Percentiles rank a stretch among this genome's conserved stretches.
These are phyloP conservation scores for Herminia tarsipennalis DNA, from an alignment of 2,888 invertebrate genomes.

Conservation along the genomic window DNA sequence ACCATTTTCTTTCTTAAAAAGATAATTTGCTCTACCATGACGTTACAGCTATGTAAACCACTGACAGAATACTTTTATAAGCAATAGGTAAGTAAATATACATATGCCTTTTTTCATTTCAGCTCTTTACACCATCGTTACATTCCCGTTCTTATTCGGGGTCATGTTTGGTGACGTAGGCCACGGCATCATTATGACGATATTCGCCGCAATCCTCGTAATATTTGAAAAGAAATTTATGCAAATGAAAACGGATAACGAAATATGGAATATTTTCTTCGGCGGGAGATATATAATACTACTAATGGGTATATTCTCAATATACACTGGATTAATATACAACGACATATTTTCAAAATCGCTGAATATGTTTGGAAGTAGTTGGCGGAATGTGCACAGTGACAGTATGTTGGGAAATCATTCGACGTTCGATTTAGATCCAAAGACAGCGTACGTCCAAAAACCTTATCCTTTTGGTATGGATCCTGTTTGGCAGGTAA, in stretches of 20 bases:
- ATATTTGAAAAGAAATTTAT: conserved; percentile 86
- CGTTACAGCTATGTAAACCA: no score
- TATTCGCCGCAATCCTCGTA: conserved; percentile 88
- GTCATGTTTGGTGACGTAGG: conserved; percentile 93
- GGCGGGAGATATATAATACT: conserved; percentile 90
- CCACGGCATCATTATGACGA: conserved; percentile 89
- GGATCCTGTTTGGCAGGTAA: conserved; percentile 90
- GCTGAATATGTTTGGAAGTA: conserved; percentile 88
- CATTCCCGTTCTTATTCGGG: conserved; percentile 92
- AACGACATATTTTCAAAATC: conserved; percentile 91
- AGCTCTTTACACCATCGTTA: conserved; percentile 90
- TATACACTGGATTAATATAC: conserved; percentile 91
- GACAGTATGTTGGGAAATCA: conserved; percentile 57
- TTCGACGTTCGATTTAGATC: conserved; percentile 74
- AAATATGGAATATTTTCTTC: conserved; percentile 91
- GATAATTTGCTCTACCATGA: no score
- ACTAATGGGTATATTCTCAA: conserved; percentile 90
- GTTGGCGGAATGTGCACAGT: conserved; percentile 83
- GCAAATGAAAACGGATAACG: conserved; percentile 80
- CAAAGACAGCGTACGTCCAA: conserved; percentile 68
- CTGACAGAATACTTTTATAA: no score
- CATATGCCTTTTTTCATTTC: conserved; percentile 33
- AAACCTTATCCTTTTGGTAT: conserved; percentile 89
- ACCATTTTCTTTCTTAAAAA: no score
- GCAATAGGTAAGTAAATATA: neutral